Conservation (phyloP, 2,113 vertebrate genomes). For the Typhlomys cinereus region DNA sequence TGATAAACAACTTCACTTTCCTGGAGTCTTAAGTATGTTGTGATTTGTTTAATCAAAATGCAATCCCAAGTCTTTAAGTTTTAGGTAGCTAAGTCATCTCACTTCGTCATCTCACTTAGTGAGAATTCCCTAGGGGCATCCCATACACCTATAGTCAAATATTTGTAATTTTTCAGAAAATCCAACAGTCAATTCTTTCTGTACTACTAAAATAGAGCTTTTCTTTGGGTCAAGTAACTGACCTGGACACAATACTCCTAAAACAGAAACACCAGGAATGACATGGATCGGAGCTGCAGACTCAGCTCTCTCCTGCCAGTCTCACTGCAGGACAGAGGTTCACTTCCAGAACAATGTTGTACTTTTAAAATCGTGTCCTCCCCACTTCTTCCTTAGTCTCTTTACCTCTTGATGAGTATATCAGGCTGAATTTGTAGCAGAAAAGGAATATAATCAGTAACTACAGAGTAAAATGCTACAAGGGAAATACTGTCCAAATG, state of each 20-base stretch:
- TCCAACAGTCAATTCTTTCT: not conserved
- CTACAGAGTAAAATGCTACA: not conserved
- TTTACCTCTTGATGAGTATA: not conserved
- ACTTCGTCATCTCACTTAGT: conserved; percentile 3
- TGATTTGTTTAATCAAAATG: not conserved
- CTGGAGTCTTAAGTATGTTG: not conserved
- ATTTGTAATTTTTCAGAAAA: not conserved
- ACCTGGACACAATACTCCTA: not conserved
- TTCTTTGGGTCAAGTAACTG: not conserved
- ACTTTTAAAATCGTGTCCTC: not conserved
- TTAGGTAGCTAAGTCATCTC: not conserved
- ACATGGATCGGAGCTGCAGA: not conserved
- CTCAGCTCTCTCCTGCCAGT: not conserved
- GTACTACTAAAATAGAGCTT: not conserved
- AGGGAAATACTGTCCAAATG: not conserved
- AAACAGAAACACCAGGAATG: not conserved
- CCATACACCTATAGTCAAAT: not conserved
- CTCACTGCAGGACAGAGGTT: not conserved
- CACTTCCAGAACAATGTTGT: not conserved
- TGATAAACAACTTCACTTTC: conserved; percentile 49
- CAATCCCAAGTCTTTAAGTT: conserved; percentile 33
- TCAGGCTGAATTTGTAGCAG: not conserved
- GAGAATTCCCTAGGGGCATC: not conserved
- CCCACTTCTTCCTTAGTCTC: not conserved
- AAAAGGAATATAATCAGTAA: conserved; percentile 18